phyloP scores from a whole-genome alignment of 2,888 invertebrate species.

The Pristionchus entomophagus region DNA sequence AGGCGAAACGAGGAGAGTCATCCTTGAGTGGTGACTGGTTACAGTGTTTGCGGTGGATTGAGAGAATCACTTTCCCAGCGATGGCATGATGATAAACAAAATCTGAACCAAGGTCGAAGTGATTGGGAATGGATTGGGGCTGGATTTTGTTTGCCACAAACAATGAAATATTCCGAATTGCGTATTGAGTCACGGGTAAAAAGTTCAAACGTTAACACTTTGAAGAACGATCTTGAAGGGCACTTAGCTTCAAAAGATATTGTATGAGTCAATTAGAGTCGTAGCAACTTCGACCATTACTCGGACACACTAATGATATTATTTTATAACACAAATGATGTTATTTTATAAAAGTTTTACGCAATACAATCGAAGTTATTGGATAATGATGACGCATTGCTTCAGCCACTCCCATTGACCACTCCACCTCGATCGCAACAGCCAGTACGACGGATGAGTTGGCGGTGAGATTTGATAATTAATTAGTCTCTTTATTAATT shows the following conservation, averaged over 20 bases:
- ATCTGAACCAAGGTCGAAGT: neutral
- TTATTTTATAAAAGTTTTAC: too few species aligned
- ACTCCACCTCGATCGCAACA: neutral
- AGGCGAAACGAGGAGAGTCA: too few species aligned
- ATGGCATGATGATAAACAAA: constrained; percentile 9
- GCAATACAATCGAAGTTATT: neutral
- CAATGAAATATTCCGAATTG: too few species aligned
- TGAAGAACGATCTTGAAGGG: too few species aligned
- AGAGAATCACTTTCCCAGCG: neutral
- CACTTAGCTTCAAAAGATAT: too few species aligned
- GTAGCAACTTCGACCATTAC: too few species aligned
- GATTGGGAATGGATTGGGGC: neutral
- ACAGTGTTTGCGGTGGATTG: neutral
- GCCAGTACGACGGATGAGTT: neutral
- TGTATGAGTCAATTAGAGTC: too few species aligned
- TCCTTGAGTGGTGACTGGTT: neutral
- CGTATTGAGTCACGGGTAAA: too few species aligned
- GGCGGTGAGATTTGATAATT: neutral
- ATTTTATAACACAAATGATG: too few species aligned
- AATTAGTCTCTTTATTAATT: neutral
- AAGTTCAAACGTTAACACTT: too few species aligned
- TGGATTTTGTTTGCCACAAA: neutral
- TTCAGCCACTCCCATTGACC: constrained; percentile 22
- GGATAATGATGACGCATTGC: neutral
- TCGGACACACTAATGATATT: too few species aligned